Evolutionary conservation across 2,888 invertebrate genomes (phyloP).

Genomic region (Andrena trimmerana): DNA sequence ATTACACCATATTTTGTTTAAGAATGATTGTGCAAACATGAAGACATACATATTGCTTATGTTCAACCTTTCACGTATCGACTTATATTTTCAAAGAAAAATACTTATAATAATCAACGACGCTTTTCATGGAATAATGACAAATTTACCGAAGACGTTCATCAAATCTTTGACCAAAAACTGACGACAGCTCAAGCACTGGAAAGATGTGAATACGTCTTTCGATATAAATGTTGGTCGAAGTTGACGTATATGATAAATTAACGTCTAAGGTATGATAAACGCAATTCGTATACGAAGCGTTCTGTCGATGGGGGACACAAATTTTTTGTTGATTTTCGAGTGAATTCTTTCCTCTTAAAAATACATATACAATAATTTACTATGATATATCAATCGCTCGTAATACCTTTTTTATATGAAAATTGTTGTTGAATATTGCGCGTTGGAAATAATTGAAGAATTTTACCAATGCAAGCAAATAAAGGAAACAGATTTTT

Average conservation of each 20-base stretch:
- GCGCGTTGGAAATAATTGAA: no score
- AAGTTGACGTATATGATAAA: conserved; percentile 2
- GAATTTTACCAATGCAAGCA: no score
- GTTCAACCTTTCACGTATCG: no score
- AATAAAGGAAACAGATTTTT: no score
- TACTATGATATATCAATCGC: no score
- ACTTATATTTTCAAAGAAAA: background rate
- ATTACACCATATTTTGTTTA: background rate
- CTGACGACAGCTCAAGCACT: background rate
- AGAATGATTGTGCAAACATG: background rate
- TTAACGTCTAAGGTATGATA: conserved; percentile 3
- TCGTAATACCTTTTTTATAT: no score
- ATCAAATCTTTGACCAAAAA: conserved; percentile 15
- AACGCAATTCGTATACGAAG: background rate
- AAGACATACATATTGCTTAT: background rate
- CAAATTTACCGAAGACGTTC: background rate
- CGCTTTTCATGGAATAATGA: background rate
- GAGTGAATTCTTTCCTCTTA: background rate
- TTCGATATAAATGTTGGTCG: background rate
- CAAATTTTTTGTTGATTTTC: background rate
- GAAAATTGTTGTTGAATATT: no score
- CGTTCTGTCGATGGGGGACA: background rate
- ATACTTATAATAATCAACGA: background rate
- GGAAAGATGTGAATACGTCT: background rate
- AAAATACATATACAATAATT: background rate